Evolutionary conservation across 2,888 invertebrate genomes (phyloP), one percentile per base, ranked within the genome.

Genomic region (Agrotis exclamationis): DNA sequence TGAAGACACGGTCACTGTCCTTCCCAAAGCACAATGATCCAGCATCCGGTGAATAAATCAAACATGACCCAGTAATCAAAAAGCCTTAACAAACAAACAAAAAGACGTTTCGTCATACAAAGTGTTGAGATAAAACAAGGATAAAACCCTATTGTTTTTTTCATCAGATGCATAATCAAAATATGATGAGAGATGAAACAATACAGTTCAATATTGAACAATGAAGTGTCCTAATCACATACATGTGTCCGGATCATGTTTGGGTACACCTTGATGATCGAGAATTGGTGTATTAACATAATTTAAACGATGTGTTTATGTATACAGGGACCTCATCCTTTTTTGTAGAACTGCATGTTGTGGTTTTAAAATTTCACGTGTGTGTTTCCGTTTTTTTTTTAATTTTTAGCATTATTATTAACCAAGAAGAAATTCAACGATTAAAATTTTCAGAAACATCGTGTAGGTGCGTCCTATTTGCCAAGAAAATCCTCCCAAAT

Each of bases 161-260:
- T 74, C 65, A 80, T 74, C 70, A 67, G 74, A 86, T 84, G 80
- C 84, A 84, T 86, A 77, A 84, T 84, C 73, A 74, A 72, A 80
- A 75, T 78, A 75, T 74, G 65, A 70, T 73, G 64, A 65, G 79
- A 86, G 56, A 56, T 56, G 33, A 56, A 56, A 56, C 86, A 85
- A 85, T 86, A 69, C 79, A 64, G 22, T 48, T 63, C 11, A 51
- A 63, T 74, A 70, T 79, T 59, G 72, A 81, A 85, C 86, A 85
- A 85, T 85, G 79, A 4, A 70, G 63, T 22, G 28, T 70, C 76
- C 85, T 84, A 80, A 85, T 79, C 79, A 63, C 67, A 73, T 73
- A 78, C 66, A 76, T 64, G 69, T 72, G 71, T 84, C 51, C 48
- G 63, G 50, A 65, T 71, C 39, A 75, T 75, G 68, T 79, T 79